Evolutionary conservation across 23 tunicate genomes (phyloP), one percentile per base, ranked within the genome.

Genomic region (Trididemnum miniatum): DNA sequence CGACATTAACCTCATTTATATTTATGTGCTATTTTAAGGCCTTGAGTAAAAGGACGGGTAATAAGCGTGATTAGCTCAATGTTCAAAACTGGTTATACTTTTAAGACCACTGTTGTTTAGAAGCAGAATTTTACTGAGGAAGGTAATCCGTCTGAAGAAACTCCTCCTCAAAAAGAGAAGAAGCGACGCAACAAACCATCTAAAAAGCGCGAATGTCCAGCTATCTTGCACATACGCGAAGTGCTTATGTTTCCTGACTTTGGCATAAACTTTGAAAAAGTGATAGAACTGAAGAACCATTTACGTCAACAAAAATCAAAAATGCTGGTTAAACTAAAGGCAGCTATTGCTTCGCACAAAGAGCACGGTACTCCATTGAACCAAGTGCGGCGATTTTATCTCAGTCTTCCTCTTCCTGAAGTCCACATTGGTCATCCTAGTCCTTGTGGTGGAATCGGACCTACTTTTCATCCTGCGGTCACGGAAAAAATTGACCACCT

Each of bases 121-220:
- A 15, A 44, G 15, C 54, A 44, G 15, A 44, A 44, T 44, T 44
- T 44, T n/a, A n/a, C n/a, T 9, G 54, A 44, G 54, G 15, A 44
- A 15, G 15, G 54, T 15, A 44, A 44, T 44, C 86, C 91, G 0
- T 32, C 91, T 0, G 69, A 80, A n/a, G n/a, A n/a, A n/a, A n/a
- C n/a, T 35, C 83, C 90, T n/a, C 71, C 71, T 1, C 90, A 84
- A 1, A 74, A 71, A 35, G 35, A 63, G 0, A 87, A 87, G 29
- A 87, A 87, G 60, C 74, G 91, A 59, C 57, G 91, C 35, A 87
- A 87, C 80, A 87, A 87, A 64, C 91, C 85, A 1, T 71, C 91
- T 59, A 87, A 87, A 77, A 87, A 87, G 77, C 49, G 86, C 2
- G 59, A 87, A 24, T 87, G 91, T 71, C 91, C 91, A 1, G 91